A percentile compares a stretch with the other conserved stretches of the same genome.
Conservation (phyloP, 2,797 vertebrate genomes). For the Acipenser oxyrinchus region DNA sequence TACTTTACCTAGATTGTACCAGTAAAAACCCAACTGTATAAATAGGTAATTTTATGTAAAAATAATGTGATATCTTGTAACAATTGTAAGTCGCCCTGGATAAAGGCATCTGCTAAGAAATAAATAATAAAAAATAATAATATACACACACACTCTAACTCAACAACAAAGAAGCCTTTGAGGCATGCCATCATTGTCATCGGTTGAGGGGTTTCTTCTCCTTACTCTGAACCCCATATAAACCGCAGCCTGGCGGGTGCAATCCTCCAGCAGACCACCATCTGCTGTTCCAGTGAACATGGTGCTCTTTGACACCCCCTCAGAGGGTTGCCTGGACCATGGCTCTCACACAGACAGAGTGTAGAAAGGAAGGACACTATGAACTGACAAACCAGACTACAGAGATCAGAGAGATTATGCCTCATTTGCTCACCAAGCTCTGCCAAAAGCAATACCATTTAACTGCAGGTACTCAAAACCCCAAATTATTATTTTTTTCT, state of each 20-base stretch:
- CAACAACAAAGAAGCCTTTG: not conserved
- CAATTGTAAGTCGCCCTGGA: no score
- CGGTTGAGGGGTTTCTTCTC: not conserved
- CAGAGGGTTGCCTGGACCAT: conserved; percentile 50
- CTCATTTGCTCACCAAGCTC: conserved; percentile 58
- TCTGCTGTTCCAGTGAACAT: conserved; percentile 55
- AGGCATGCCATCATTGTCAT: not conserved
- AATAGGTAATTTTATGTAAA: no score
- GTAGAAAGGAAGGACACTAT: conserved; percentile 62
- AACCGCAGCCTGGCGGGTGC: conserved; percentile 41
- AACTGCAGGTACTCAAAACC: conserved; percentile 69
- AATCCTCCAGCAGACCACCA: conserved; percentile 42
- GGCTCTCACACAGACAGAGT: conserved; percentile 54
- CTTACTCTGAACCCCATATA: conserved; percentile 52
- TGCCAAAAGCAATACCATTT: conserved; percentile 71
- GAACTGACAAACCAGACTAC: conserved; percentile 57
- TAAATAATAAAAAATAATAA: no score
- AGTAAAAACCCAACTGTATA: no score
- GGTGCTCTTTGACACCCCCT: conserved; percentile 63
- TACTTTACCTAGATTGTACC: no score
- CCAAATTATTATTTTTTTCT: conserved; percentile 34
- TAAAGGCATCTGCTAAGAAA: no score
- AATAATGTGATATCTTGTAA: no score
- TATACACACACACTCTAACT: no score
- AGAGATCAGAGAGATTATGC: conserved; percentile 66